Percentiles rank a stretch among this genome's conserved stretches.
phyloP scores from a whole-genome alignment of 2,797 vertebrate genomes.

The Gymnoscopelus braueri region DNA sequence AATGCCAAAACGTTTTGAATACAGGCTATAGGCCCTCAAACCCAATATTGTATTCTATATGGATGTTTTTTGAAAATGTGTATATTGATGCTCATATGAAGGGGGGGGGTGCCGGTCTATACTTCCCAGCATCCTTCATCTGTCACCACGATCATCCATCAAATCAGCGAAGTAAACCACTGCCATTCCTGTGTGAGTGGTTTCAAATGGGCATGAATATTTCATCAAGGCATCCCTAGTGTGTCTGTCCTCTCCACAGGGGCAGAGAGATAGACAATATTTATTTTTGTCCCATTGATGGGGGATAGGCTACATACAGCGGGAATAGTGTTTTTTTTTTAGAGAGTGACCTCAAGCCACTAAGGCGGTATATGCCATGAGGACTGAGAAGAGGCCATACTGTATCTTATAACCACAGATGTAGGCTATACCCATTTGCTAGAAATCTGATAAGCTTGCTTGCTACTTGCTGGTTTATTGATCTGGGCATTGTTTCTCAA shows the following conservation, averaged over 20 bases:
- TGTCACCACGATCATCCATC: slow-evolving; percentile 65
- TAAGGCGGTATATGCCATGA: neutral
- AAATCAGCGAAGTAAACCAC: slow-evolving; percentile 56
- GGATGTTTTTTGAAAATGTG: neutral
- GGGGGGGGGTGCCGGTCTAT: neutral
- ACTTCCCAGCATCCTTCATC: slow-evolving; percentile 29
- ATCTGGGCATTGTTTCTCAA: slow-evolving; percentile 56
- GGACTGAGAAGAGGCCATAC: slow-evolving; percentile 11
- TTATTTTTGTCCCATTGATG: slow-evolving; percentile 69
- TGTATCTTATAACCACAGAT: slow-evolving; percentile 35
- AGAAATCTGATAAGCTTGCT: slow-evolving; percentile 69
- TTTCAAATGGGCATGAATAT: slow-evolving; percentile 78
- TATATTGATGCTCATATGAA: neutral
- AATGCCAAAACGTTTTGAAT: no score
- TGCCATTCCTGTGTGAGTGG: slow-evolving; percentile 60
- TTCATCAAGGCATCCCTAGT: slow-evolving; percentile 63
- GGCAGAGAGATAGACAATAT: slow-evolving; percentile 38
- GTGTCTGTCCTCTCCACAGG: slow-evolving; percentile 48
- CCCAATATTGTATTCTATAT: no score
- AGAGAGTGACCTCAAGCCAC: slow-evolving; percentile 36
- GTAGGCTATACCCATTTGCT: slow-evolving; percentile 23
- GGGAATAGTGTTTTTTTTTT: slow-evolving; percentile 42
- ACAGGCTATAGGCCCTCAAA: no score
- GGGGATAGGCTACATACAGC: slow-evolving; percentile 44
- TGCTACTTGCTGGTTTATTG: slow-evolving; percentile 65